Conservation (phyloP, 2,113 vertebrate species). For the Microcebus ravelobensis region DNA sequence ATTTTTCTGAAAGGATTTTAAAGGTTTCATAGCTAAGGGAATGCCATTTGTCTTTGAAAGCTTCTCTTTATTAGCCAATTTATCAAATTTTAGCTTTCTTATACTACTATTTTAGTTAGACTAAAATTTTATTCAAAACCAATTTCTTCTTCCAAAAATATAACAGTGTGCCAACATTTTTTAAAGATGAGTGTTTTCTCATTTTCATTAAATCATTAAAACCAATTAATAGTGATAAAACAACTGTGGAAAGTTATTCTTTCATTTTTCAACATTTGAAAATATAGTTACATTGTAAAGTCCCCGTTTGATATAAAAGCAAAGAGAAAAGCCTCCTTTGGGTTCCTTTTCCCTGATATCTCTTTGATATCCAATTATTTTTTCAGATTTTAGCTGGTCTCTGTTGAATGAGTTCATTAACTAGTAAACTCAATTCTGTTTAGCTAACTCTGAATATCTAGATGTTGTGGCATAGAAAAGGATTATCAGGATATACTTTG, state of each 20-base stretch:
- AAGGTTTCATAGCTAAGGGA: constrained; percentile 47
- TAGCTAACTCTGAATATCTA: background rate
- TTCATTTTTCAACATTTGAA: constrained; percentile 22
- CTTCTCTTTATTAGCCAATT: background rate
- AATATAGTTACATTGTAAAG: background rate
- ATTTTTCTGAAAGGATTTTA: constrained; percentile 57
- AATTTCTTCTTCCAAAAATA: constrained; percentile 36
- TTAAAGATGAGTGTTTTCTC: constrained; percentile 36
- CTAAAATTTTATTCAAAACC: constrained; percentile 21
- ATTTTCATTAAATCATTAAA: background rate
- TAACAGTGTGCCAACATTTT: background rate
- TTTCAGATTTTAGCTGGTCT: background rate
- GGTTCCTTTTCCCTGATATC: background rate
- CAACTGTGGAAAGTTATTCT: background rate
- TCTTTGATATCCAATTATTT: background rate
- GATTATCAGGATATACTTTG: background rate
- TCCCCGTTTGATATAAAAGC: background rate
- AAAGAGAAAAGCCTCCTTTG: background rate
- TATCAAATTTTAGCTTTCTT: constrained; percentile 13
- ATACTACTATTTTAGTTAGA: background rate
- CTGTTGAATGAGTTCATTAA: background rate
- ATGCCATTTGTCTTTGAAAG: constrained; percentile 10
- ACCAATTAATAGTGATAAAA: background rate
- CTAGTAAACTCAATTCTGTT: background rate
- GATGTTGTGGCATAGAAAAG: background rate